Conservation (phyloP, 2,113 vertebrate species). For the Pterocles gutturalis region DNA sequence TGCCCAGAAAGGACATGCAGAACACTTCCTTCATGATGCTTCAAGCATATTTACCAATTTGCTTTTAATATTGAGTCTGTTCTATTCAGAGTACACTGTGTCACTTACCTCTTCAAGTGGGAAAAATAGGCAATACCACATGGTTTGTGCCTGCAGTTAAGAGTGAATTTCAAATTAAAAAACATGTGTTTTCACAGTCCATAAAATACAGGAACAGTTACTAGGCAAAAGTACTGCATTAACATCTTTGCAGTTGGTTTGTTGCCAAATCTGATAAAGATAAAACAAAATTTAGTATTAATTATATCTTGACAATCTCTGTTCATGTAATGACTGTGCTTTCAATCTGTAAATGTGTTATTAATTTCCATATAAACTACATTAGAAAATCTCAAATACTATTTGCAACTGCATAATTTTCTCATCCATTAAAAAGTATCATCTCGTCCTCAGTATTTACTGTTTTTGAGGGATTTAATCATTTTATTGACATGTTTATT, state of each 20-base stretch:
- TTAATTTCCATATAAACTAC: constrained; percentile 19
- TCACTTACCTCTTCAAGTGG: not conserved
- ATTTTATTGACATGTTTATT: not conserved
- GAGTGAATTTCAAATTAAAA: not conserved
- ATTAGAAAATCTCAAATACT: not conserved
- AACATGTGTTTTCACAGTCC: not conserved
- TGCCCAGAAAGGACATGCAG: not conserved
- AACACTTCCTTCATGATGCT: not conserved
- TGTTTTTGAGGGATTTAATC: not conserved
- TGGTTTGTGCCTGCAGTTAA: not conserved
- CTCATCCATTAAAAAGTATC: not conserved
- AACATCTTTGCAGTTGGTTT: not conserved
- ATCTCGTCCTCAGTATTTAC: not conserved
- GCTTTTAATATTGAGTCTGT: not conserved
- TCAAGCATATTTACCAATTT: not conserved
- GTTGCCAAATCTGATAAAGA: not conserved
- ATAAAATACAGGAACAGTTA: not conserved
- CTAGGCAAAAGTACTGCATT: not conserved
- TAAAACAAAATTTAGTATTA: not conserved
- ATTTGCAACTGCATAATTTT: constrained; percentile 16
- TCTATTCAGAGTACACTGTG: not conserved
- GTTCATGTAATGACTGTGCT: not conserved
- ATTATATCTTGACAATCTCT: not conserved
- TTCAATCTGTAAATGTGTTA: not conserved
- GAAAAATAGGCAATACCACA: not conserved